Base-by-base conservation (phyloP, 2,797 vertebrate genomes). In the Tapera naevia region DNA sequence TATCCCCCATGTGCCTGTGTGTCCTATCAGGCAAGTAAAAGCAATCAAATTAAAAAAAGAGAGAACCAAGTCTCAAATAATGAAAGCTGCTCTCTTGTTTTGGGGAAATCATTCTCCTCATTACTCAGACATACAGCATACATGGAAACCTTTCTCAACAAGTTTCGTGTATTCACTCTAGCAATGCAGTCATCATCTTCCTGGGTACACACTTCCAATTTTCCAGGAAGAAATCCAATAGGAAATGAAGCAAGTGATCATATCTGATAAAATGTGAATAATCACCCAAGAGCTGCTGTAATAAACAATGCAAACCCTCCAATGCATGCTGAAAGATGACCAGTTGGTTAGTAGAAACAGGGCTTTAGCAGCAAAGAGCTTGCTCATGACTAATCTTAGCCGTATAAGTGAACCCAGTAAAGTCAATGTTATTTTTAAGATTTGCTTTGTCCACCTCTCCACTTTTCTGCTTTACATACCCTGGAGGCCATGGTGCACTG, bases 171-270 rank as follows among this genome's bases (percentile, higher is more conserved):
- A 48, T 58, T 89, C 3, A 1, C 58, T 86, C 80, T 70, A 80
- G 61, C 56, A 94, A 90, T 45, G 30, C 3, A 3, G 39, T 90
- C 56, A 13, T 93, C 62, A 28, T 86, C 83, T 93, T 95, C 62
- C 80, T 81, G 73, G 88, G 91, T 91, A 91, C 54, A 51, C 0
- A 0, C n/a, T 94, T 85, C 24, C 39, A 45, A 25, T 84, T 80
- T 78, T 91, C 69, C 84, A 57, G 86, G 84, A 95, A 87, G 86
- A 94, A 94, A 93, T 86, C 86, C 46, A 70, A 45, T 32, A 91
- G 72, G 81, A 96, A 95, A 83, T 1, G 2, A 66, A 91, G 51
- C 30, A 71, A 94, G 54, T 7, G 73, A 78, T 95, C 27, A 0
- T 66, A 93, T 73, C 91, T 90, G 80, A 89, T 91, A 67, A 88